Conservation (phyloP, 2,888 invertebrate species). For the Calliopum simillimum region DNA sequence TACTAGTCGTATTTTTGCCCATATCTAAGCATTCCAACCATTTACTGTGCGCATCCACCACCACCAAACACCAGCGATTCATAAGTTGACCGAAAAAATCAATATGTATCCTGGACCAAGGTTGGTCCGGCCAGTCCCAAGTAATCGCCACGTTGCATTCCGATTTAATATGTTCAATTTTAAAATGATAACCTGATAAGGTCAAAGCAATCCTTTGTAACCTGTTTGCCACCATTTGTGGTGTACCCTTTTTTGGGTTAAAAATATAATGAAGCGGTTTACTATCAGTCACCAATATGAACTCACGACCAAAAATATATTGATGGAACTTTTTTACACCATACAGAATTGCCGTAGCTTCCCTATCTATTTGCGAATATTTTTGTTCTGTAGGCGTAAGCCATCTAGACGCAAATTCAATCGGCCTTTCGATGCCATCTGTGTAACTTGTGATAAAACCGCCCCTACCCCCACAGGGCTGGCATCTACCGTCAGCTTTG, state of each 20-base stretch:
- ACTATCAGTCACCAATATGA: no score
- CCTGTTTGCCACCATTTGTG: no score
- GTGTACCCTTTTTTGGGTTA: no score
- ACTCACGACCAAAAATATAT: no score
- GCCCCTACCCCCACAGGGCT: conserved; percentile 49
- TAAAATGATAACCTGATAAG: conserved; percentile 47
- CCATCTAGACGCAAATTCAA: conserved; percentile 57
- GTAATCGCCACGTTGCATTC: conserved; percentile 42
- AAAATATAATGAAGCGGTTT: no score
- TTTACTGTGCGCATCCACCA: conserved; percentile 47
- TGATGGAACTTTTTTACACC: no score
- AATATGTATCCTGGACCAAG: conserved; percentile 30
- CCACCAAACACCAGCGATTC: conserved; percentile 31
- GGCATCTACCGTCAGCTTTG: no score
- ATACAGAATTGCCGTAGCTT: no score
- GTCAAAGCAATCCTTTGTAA: no score
- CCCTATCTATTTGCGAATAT: no score
- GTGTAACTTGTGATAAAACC: conserved; percentile 54
- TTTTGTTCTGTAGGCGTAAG: no score
- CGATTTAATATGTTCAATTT: conserved; percentile 45
- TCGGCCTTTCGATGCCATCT: conserved; percentile 58
- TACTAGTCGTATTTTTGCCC: conserved; percentile 39
- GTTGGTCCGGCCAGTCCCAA: conserved; percentile 34
- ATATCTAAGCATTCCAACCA: conserved; percentile 46
- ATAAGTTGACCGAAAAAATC: conserved; percentile 37